Percentiles rank a stretch among this genome's conserved stretches.
These are phyloP conservation scores for Aleiodes sp. DNA, from an alignment of 1,140 invertebrate genomes.

Conservation along the genomic window DNA sequence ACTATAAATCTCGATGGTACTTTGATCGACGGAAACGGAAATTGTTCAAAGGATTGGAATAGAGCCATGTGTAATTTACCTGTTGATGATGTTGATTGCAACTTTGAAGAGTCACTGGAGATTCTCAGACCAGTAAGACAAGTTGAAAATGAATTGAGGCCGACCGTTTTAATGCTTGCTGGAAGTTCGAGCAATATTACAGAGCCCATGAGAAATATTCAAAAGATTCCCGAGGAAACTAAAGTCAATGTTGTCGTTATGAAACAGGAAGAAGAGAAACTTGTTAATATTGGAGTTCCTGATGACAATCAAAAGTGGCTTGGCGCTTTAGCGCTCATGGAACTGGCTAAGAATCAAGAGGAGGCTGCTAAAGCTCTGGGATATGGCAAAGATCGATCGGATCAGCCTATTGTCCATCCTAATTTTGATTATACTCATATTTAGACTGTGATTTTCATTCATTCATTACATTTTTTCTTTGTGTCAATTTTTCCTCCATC, in stretches of 20 bases:
- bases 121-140: constrained; percentile 6
- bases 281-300: constrained; percentile 45
- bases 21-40: neutral
- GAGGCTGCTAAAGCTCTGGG: constrained; percentile 43
- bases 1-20: neutral
- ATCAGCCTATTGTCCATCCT: constrained; percentile 36
- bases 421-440: constrained; percentile 53
- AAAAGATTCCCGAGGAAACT: constrained; percentile 20
- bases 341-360: constrained; percentile 67
- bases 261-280: constrained; percentile 50
- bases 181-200: constrained; percentile 49
- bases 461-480: constrained; percentile 29
- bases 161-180: constrained; percentile 69
- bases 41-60: neutral
- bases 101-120: neutral
- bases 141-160: constrained; percentile 65
- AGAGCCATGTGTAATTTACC: neutral
- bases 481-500: constrained; percentile 6
- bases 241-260: constrained; percentile 49
- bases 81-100: neutral
- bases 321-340: constrained; percentile 75
- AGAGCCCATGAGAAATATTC: constrained; percentile 25
- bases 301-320: constrained; percentile 69
- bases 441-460: constrained; percentile 58
- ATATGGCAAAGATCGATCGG: constrained; percentile 39